Evolutionary conservation across 2,113 vertebrate genomes (phyloP).

Genomic region (Aramus guarauna): DNA sequence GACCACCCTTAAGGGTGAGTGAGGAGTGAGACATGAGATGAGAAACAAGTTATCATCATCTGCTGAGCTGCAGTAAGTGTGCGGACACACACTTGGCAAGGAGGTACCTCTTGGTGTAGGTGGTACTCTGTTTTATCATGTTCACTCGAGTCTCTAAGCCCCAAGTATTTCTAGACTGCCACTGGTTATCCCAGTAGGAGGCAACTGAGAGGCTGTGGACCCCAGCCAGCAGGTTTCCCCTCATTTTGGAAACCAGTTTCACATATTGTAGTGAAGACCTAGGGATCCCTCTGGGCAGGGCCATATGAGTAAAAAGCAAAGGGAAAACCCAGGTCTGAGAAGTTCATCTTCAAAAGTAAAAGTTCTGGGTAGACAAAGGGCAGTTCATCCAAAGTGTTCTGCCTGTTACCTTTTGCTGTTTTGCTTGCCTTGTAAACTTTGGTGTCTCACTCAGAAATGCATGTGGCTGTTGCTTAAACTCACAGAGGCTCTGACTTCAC

Average conservation of each 20-base stretch:
- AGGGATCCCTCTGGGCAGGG: neutral
- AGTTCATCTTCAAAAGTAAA: neutral
- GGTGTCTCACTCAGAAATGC: neutral
- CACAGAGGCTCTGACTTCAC: neutral
- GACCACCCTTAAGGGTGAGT: neutral
- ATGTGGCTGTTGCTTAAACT: neutral
- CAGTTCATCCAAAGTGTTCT: neutral
- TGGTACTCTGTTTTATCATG: neutral
- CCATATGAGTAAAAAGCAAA: neutral
- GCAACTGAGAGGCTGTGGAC: neutral
- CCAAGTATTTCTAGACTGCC: neutral
- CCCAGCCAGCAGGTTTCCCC: neutral
- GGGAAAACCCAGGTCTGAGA: neutral
- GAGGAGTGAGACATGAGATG: neutral
- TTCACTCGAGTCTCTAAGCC: neutral
- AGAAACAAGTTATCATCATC: neutral
- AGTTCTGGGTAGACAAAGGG: neutral
- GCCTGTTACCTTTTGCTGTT: neutral
- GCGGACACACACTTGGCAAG: neutral
- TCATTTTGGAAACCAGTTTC: neutral
- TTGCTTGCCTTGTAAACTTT: neutral
- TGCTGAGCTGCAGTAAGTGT: neutral
- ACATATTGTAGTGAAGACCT: neutral
- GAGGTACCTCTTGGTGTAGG: neutral
- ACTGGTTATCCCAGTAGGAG: neutral